Conservation (phyloP, 2,797 vertebrate species). For the Coccyzus lansbergi region DNA sequence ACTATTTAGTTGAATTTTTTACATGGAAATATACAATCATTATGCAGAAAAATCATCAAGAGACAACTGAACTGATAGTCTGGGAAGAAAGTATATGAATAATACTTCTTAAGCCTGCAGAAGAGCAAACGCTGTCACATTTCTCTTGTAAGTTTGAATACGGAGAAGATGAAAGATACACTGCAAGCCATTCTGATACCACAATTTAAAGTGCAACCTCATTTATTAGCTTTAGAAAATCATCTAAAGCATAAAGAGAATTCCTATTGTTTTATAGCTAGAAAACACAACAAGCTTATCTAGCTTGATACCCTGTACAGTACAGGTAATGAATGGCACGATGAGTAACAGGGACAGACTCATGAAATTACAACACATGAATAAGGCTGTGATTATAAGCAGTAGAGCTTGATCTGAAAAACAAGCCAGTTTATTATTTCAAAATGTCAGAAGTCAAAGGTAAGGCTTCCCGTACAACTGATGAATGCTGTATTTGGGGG, state of each 20-base stretch:
- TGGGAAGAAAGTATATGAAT: not conserved
- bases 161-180: not conserved
- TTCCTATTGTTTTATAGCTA: not conserved
- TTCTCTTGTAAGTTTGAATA: not conserved
- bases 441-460: not conserved
- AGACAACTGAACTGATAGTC: not conserved
- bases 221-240: not conserved
- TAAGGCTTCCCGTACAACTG: not conserved
- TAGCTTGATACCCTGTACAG: not conserved
- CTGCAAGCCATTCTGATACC: not conserved
- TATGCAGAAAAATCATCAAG: conserved; percentile 4
- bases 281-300: not conserved
- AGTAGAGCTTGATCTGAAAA: not conserved
- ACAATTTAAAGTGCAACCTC: not conserved
- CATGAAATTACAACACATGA: not conserved
- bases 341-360: not conserved
- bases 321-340: not conserved
- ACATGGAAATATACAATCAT: not conserved
- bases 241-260: not conserved
- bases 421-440: not conserved
- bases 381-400: not conserved
- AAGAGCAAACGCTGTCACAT: not conserved
- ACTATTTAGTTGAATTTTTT: not conserved
- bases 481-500: not conserved
- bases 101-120: not conserved